A percentile compares a stretch with the other conserved stretches of the same genome.
Conservation (phyloP, 2,113 vertebrate genomes). For the Cephalopterus ornatus region DNA sequence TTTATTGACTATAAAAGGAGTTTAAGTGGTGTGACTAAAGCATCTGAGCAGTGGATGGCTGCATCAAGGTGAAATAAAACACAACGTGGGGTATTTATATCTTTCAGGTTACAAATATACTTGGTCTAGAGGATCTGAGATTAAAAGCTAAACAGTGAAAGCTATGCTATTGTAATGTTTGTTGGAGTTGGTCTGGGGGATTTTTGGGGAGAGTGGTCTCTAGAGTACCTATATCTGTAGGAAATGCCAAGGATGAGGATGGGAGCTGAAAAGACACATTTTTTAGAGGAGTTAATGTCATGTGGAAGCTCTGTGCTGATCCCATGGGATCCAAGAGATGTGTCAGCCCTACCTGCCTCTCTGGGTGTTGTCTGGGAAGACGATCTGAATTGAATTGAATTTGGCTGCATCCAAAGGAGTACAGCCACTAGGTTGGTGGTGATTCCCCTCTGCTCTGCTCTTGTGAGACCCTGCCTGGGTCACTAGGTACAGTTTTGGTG, state of each 20-base stretch:
- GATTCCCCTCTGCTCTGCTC: neutral
- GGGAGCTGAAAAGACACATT: rapidly evolving
- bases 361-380: rapidly evolving
- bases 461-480: neutral
- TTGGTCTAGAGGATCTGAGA: neutral
- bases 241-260: neutral
- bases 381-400: rapidly evolving
- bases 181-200: rapidly evolving
- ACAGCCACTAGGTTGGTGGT: too few species aligned
- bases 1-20: neutral
- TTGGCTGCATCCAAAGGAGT: too few species aligned
- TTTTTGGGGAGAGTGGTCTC: rapidly evolving
- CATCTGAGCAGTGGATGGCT: neutral
- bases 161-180: neutral
- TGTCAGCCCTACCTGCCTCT: too few species aligned
- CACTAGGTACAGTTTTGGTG: neutral
- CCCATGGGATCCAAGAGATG: rapidly evolving
- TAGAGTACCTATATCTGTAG: rapidly evolving
- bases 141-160: rapidly evolving
- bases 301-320: rapidly evolving
- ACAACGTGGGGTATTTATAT: neutral
- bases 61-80: neutral
- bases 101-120: neutral
- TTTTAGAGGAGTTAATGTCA: rapidly evolving
- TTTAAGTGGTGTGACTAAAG: neutral